A percentile compares a stretch with the other conserved stretches of the same genome.
phyloP scores from a whole-genome alignment of 2,113 vertebrate species.

The Mustelus asterias region DNA sequence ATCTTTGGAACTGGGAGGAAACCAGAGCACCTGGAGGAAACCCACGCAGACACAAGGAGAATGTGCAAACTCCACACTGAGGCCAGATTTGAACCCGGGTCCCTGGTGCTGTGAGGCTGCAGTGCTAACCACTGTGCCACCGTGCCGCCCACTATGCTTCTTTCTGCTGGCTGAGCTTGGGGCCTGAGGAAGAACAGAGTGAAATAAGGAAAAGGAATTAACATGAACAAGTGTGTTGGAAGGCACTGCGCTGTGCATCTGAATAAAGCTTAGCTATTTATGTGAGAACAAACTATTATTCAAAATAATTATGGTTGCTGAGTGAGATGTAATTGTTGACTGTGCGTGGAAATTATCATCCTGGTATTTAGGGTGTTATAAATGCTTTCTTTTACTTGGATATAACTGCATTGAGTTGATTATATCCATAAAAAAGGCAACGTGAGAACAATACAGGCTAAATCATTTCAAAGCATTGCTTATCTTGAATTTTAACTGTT shows the following conservation, averaged over 20 bases:
- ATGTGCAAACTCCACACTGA: no score
- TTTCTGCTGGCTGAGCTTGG: neutral
- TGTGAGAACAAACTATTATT: neutral
- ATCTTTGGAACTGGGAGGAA: no score
- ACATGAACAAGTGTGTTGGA: neutral
- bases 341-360: neutral
- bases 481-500: neutral
- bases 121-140: no score
- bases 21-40: no score
- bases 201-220: neutral
- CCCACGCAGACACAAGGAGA: no score
- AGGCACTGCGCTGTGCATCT: neutral
- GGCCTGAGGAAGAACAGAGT: neutral
- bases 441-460: neutral
- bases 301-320: neutral
- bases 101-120: no score
- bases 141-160: neutral
- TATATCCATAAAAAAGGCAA: neutral
- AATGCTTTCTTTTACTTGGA: neutral
- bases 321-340: neutral
- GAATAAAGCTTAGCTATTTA: neutral
- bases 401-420: neutral
- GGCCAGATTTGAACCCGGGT: no score
- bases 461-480: neutral
- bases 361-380: neutral